Base-by-base conservation (phyloP, 2,113 vertebrate species). In the Lampris incognitus region DNA sequence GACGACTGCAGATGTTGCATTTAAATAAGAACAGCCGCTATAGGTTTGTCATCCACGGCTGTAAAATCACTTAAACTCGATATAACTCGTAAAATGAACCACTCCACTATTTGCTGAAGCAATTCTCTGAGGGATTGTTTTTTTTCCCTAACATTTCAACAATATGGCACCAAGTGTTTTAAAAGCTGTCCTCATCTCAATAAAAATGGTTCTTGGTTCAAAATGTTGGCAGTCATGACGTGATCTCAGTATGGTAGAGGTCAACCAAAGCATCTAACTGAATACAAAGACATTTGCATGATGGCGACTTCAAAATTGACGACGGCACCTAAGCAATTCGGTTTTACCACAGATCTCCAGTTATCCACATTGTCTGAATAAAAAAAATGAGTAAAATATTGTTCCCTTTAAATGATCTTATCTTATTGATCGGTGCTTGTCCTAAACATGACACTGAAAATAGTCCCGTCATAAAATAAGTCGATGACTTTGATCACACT, bases 21-120 rank as follows among this genome's bases (percentile, higher is more conserved):
- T 89, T 73, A 84, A 93, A 93, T 90, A 90, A 95, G 90, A 93
- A 92, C 93, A 94, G 76, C 76, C 94, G 89, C 86, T 94, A 86
- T 91, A 89, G 87, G 84, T 82, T 90, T 91, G 87, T 87, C 89
- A 81, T 60, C 10, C 92, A 85, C 86, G 87, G 89, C 86, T 73
- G 81, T 70, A 87, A 71, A 44, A 85, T 81, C 41, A 59, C 49
- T 76, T 66, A 76, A 88, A 85, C 71, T 69, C 41, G 77, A 83
- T 78, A 66, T 75, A 74, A 79, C 60, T 74, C 51, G 61, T 78
- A 85, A 81, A 57, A 64, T 85, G 85, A 46, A 58, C 74, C 46
- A 42, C 59, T 72, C 37, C 67, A 50, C 63, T 67, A 69, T 52
- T 70, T 49, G 68, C 72, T 80, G 80, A 63, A 63, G 46, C 65